These are phyloP conservation scores for Tetramorium bicarinatum DNA, from an alignment of 2,888 invertebrate species.

Conservation along the genomic window DNA sequence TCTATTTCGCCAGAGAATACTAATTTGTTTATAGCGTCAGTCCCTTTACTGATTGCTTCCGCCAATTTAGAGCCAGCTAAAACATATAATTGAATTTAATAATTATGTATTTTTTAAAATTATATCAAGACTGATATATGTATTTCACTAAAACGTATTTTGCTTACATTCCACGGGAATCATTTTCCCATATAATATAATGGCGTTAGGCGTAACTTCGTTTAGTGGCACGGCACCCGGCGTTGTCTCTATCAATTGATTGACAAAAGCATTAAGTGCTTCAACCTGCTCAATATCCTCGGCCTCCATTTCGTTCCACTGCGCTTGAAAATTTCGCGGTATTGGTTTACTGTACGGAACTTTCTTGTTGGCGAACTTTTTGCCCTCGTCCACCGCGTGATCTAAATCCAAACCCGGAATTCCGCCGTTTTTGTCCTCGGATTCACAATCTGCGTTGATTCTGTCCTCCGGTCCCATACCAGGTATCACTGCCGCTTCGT, in stretches of 20 bases:
- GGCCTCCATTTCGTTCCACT: constrained; percentile 94
- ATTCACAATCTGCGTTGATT: constrained; percentile 88
- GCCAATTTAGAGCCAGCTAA: constrained; percentile 92
- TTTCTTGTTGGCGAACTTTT: constrained; percentile 90
- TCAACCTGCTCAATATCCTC: constrained; percentile 85
- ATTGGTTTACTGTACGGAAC: constrained; percentile 98
- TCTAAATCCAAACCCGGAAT: constrained; percentile 97
- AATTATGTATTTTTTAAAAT: not conserved
- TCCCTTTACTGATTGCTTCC: constrained; percentile 92
- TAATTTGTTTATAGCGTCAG: constrained; percentile 92
- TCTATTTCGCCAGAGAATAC: constrained; percentile 94
- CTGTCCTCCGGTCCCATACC: constrained; percentile 99
- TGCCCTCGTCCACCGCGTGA: constrained; percentile 90
- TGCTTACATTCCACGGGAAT: constrained; percentile 91
- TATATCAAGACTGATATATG: not conserved
- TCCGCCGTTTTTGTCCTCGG: constrained; percentile 85
- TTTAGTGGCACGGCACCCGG: constrained; percentile 93
- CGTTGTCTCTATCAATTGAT: constrained; percentile 92
- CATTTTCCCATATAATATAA: constrained; percentile 94
- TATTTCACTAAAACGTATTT: constrained; percentile 20
- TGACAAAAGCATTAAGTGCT: constrained; percentile 90
- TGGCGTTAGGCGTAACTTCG: constrained; percentile 93
- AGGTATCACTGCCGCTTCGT: constrained; percentile 94
- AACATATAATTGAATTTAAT: constrained; percentile 67
- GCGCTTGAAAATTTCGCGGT: constrained; percentile 98